Percentiles rank a stretch among this genome's conserved stretches.
These are phyloP conservation scores for Betta splendens DNA, from an alignment of 2,797 vertebrate species.

Conservation along the genomic window DNA sequence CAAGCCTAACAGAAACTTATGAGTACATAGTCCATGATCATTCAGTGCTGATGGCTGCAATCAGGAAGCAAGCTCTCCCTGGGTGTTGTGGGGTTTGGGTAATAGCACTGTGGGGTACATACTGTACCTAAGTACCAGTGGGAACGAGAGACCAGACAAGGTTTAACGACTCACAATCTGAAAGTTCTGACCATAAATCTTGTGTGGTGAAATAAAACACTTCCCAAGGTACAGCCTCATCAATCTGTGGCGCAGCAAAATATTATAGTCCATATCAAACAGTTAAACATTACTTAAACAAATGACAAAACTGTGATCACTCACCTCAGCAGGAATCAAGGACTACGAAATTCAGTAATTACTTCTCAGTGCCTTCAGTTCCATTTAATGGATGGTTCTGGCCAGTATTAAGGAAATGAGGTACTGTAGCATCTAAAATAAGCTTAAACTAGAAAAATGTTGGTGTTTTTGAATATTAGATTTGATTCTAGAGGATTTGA, in stretches of 20 bases:
- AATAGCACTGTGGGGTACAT: constrained; percentile 53
- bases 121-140: constrained; percentile 42
- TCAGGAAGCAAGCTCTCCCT: constrained; percentile 46
- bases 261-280: neutral
- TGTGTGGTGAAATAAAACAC: constrained; percentile 15
- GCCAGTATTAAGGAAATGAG: too few relatives aligned
- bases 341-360: neutral
- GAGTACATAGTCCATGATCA: constrained; percentile 63
- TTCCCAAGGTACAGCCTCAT: neutral
- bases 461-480: too few relatives aligned
- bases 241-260: too few relatives aligned
- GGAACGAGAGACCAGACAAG: constrained; percentile 44
- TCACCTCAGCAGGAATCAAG: too few relatives aligned
- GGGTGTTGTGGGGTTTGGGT: constrained; percentile 53
- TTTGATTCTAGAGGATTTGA: too few relatives aligned
- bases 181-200: constrained; percentile 38
- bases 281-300: neutral
- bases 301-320: neutral
- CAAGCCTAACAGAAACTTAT: constrained; percentile 66
- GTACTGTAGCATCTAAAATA: too few relatives aligned
- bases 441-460: too few relatives aligned
- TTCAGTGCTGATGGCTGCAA: constrained; percentile 65
- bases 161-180: constrained; percentile 49
- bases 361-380: neutral
- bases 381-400: too few relatives aligned